A percentile compares a stretch with the other conserved stretches of the same genome.
Evolutionary conservation across 2,888 invertebrate species (phyloP).

Genomic region (Drosophila buzzatii): DNA sequence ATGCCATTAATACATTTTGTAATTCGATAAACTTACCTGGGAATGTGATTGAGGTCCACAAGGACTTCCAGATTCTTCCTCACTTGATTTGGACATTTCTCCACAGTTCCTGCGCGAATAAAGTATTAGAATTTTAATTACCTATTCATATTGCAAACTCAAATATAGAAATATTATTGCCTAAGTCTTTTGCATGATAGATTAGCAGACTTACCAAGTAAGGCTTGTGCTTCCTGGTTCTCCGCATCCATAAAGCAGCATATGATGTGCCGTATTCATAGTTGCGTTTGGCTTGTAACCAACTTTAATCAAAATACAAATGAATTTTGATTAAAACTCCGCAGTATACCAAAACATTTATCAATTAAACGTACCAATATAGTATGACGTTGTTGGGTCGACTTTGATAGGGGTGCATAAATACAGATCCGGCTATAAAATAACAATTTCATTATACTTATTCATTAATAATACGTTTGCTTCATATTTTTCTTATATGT

Average conservation of each 20-base stretch:
- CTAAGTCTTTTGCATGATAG: neutral
- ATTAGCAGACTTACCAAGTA: slow-evolving; percentile 88
- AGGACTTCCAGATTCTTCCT: slow-evolving; percentile 89
- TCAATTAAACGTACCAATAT: slow-evolving; percentile 88
- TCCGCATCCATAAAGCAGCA: slow-evolving; percentile 95
- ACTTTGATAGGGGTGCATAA: slow-evolving; percentile 96
- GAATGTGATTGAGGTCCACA: slow-evolving; percentile 90
- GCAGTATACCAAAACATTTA: neutral
- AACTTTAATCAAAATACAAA: slow-evolving; percentile 86
- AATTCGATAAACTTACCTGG: slow-evolving; percentile 59
- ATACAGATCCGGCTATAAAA: slow-evolving; percentile 93
- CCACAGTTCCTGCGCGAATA: slow-evolving; percentile 93
- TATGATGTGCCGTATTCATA: slow-evolving; percentile 96
- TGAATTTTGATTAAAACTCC: neutral
- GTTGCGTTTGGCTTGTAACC: slow-evolving; percentile 97
- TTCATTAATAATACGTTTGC: neutral
- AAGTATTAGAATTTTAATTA: neutral
- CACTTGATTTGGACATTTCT: slow-evolving; percentile 91
- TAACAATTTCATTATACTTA: slow-evolving; percentile 8
- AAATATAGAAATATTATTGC: neutral
- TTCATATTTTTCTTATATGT: neutral
- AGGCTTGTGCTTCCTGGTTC: slow-evolving; percentile 86
- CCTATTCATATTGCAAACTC: neutral
- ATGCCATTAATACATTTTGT: too few relatives aligned
- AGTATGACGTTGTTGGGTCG: slow-evolving; percentile 90